Evolutionary conservation across 2,113 vertebrate genomes (phyloP).

Genomic region (Cepphus grylle): DNA sequence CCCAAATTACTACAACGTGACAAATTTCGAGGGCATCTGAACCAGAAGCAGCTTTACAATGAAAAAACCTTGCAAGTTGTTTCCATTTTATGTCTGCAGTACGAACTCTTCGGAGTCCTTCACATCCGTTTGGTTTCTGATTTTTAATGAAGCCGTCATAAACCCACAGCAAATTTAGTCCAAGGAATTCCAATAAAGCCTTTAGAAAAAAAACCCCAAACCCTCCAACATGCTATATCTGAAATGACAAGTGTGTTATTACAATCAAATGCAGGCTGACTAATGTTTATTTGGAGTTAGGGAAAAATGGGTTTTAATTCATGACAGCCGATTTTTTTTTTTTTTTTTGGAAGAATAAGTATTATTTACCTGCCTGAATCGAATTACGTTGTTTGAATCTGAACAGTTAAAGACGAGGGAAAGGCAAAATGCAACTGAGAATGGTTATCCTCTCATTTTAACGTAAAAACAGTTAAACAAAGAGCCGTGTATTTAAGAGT

Average conservation of each 20-base stretch:
- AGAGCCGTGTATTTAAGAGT: background rate
- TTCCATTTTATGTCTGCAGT: background rate
- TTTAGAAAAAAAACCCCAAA: background rate
- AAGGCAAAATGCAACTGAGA: background rate
- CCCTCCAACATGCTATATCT: background rate
- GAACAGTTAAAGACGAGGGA: background rate
- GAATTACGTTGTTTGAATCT: constrained; percentile 9
- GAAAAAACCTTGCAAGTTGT: background rate
- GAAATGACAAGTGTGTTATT: constrained; percentile 17
- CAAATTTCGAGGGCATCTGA: background rate
- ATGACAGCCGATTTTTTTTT: constrained; percentile 13
- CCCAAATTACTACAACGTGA: background rate
- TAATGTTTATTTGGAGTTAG: constrained; percentile 46
- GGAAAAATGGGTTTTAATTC: constrained; percentile 41
- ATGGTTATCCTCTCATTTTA: background rate
- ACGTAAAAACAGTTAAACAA: background rate
- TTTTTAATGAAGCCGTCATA: constrained; percentile 33
- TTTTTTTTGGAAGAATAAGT: background rate
- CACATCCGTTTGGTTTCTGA: background rate
- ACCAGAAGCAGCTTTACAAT: background rate
- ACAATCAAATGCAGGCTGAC: constrained; percentile 25
- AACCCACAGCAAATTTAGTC: background rate
- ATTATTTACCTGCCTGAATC: constrained; percentile 47
- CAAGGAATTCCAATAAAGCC: constrained; percentile 41
- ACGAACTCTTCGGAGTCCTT: background rate